Conservation (phyloP, 2,113 vertebrate genomes). For the Montifringilla adamsi region DNA sequence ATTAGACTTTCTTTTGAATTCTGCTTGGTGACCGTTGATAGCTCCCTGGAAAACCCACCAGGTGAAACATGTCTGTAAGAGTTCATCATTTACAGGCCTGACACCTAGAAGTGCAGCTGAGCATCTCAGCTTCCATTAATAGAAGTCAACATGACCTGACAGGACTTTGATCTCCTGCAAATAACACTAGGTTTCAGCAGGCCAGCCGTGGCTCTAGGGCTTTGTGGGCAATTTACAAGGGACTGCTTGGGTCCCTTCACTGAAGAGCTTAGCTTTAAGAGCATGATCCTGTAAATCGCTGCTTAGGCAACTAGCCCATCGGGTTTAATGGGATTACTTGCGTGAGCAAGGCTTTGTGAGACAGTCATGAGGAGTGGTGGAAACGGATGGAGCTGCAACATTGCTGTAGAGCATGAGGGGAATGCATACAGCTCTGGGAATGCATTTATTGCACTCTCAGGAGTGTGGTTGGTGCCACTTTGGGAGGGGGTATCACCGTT, state of each 20-base stretch:
- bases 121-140: slow-evolving; percentile 2
- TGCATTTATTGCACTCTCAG: not conserved
- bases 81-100: not conserved
- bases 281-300: slow-evolving; percentile 36
- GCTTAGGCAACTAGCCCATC: slow-evolving; percentile 45
- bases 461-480: not conserved
- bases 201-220: not conserved
- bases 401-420: not conserved
- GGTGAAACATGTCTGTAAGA: not conserved
- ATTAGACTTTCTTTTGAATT: not conserved
- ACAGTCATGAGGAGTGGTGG: not conserved
- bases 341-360: not conserved
- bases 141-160: slow-evolving; percentile 43
- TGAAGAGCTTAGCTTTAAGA: slow-evolving; percentile 56
- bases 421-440: not conserved
- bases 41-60: not conserved
- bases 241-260: not conserved
- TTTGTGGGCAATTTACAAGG: not conserved
- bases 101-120: not conserved
- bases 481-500: rapidly evolving
- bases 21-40: not conserved
- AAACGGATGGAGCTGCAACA: not conserved
- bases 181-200: slow-evolving; percentile 6
- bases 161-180: slow-evolving; percentile 36
- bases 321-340: slow-evolving; percentile 56